These are phyloP conservation scores for Himantopus leucocephalus DNA, from an alignment of 2,113 vertebrate species.

Conservation along the genomic window DNA sequence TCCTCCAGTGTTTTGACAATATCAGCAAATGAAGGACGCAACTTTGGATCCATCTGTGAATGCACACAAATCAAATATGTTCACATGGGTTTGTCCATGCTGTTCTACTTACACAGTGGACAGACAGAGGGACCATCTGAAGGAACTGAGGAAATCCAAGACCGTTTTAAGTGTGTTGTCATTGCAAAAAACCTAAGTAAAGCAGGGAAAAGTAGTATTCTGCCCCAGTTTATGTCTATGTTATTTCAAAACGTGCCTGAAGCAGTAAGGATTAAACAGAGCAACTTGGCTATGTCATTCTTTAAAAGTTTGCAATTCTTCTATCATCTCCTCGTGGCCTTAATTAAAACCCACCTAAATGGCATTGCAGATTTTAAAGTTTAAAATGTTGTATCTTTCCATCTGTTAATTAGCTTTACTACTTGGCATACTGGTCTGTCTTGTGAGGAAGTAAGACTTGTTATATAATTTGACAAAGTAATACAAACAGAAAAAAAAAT, in stretches of 20 bases:
- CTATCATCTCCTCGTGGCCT: not conserved
- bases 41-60: constrained; percentile 92
- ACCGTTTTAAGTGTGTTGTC: not conserved
- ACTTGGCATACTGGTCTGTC: not conserved
- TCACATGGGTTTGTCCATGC: not conserved
- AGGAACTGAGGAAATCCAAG: not conserved
- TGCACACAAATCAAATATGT: not conserved
- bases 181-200: not conserved
- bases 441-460: not conserved
- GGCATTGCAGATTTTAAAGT: not conserved
- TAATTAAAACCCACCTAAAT: not conserved
- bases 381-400: not conserved
- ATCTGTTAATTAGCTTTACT: not conserved
- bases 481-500: not conserved
- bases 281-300: not conserved
- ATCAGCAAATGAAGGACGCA: constrained; percentile 90
- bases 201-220: not conserved
- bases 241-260: not conserved
- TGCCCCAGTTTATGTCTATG: not conserved
- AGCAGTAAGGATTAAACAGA: not conserved
- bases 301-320: not conserved
- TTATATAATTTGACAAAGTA: not conserved
- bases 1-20: constrained; percentile 86
- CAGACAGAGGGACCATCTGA: not conserved
- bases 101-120: not conserved